Evolutionary conservation across 2,113 vertebrate genomes (phyloP).

Genomic region (Malaclemys terrapin): DNA sequence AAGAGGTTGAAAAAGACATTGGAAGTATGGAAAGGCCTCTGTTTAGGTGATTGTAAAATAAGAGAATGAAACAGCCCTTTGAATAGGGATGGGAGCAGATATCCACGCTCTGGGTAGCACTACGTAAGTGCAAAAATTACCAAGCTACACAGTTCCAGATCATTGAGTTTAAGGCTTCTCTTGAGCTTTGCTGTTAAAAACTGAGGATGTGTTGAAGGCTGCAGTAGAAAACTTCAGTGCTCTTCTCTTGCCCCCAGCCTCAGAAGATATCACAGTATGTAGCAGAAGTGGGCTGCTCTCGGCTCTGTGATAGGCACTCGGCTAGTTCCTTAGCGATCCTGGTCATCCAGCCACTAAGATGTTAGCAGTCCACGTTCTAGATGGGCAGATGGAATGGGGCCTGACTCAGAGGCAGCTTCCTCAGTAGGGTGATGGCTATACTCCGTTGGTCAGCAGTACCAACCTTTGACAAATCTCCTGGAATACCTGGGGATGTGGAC

Average conservation of each 20-base stretch:
- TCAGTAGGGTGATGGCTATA: not conserved
- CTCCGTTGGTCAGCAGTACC: not conserved
- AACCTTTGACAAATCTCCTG: not conserved
- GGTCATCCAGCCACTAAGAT: not conserved
- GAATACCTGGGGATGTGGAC: not conserved
- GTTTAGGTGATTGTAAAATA: not conserved
- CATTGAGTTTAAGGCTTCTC: not conserved
- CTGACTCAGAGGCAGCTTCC: not conserved
- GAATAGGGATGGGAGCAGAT: not conserved
- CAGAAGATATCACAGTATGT: not conserved
- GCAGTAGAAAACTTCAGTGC: not conserved
- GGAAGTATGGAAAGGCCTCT: not conserved
- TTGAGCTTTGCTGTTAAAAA: not conserved
- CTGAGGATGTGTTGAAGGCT: not conserved
- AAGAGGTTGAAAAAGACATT: not conserved
- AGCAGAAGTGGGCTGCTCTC: not conserved
- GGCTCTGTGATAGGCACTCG: not conserved
- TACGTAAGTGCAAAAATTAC: not conserved
- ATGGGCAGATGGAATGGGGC: not conserved
- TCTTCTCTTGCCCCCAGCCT: not conserved
- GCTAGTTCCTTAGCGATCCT: not conserved
- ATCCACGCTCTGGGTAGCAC: not conserved
- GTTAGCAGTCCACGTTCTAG: not conserved
- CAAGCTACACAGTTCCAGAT: not conserved
- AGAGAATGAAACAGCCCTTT: not conserved